These are phyloP conservation scores for Eolophus roseicapilla DNA, from an alignment of 2,113 vertebrate genomes.

Conservation along the genomic window DNA sequence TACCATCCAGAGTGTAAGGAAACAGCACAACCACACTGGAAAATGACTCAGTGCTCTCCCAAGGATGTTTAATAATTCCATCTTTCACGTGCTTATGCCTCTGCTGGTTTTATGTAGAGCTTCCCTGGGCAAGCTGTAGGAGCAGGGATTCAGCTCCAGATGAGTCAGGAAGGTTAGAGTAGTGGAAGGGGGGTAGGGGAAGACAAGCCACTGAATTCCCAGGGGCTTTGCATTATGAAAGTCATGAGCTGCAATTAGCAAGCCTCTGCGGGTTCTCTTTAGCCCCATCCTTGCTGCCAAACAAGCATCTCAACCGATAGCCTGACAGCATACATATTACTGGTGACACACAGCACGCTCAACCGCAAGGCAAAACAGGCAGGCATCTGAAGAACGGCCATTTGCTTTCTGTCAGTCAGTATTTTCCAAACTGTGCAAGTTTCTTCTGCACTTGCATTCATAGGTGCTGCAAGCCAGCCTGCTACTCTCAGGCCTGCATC, in stretches of 20 bases:
- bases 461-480: too few relatives aligned
- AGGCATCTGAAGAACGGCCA: too few relatives aligned
- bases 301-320: not conserved
- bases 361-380: too few relatives aligned
- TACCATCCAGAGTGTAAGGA: not conserved
- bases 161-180: not conserved
- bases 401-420: too few relatives aligned
- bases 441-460: too few relatives aligned
- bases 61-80: conserved; percentile 42
- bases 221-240: conserved; percentile 48
- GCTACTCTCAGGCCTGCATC: too few relatives aligned
- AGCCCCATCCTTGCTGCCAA: conserved; percentile 29
- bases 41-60: not conserved
- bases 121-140: not conserved
- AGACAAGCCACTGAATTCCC: conserved; percentile 29
- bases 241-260: conserved; percentile 37
- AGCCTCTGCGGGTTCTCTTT: not conserved
- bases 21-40: not conserved
- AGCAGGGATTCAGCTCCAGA: not conserved
- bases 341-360: not conserved
- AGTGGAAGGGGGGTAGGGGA: not conserved
- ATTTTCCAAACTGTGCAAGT: too few relatives aligned
- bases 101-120: not conserved
- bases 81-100: not conserved
- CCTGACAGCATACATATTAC: not conserved